Evolutionary conservation across 2,113 vertebrate genomes (phyloP), one percentile per base, ranked within the genome.

Genomic region (Thalassarche chlororhynchos): DNA sequence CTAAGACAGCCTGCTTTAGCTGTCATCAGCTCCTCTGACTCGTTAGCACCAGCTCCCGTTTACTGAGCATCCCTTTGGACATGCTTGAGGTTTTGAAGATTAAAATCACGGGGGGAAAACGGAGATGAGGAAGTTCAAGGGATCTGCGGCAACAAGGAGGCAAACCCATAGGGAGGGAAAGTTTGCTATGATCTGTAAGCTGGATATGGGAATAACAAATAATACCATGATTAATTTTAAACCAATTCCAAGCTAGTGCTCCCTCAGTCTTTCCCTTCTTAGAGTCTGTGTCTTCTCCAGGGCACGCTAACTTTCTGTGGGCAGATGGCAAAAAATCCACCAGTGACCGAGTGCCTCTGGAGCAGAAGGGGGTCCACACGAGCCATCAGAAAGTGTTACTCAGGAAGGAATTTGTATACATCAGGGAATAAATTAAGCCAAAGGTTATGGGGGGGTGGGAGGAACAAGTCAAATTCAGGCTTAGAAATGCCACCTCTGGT

Each of bases 91-190:
- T 25, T 47, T 51, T 17, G 19, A 29, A 47, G 74, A 52, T 71
- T 32, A n/a, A 93, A 87, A 68, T 42, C n/a, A 6, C 0, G 1
- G 17, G 42, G 21, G 19, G 60, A 7, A 71, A 54, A 57, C 0
- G 6, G 21, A 57, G 52, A 23, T 6, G 36, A 84, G 66, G 51
- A 44, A 60, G 18, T n/a, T 83, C 32, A 49, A 49, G 38, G 71
- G 80, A 25, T 21, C 21, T n/a, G n/a, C 12, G 68, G 65, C n/a
- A 64, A 55, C 2, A 5, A 70, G 31, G 24, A n/a, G 11, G 51
- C 11, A 68, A 71, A 71, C 0, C 18, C 44, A 7, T 0, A 36
- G 38, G 80, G 75, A 46, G 15, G 26, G 32, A 31, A 36, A 62
- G 52, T 12, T 66, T 28, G 25, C 40, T 38, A 1, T 2, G 1